Base-by-base conservation (phyloP, 2,797 vertebrate genomes). In the Anas flavirostris region DNA sequence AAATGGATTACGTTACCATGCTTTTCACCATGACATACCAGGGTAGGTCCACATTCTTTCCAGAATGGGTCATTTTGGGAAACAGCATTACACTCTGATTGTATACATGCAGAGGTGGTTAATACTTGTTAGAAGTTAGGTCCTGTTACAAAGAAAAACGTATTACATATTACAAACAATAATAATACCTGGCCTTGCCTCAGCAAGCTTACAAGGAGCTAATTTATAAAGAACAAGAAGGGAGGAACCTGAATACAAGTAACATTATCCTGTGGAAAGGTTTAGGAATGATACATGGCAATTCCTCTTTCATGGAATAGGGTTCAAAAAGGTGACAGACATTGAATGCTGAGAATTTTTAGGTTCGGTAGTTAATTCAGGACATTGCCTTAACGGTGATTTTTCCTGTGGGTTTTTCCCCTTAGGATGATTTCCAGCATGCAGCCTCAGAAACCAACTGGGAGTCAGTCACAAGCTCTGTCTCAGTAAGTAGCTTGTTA, bases 371-470 rank as follows among this genome's bases (percentile, higher is more conserved):
- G 16, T 93, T 86, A 88, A 86, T 77, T 87, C 79, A 87, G 67
- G 21, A 46, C 64, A 75, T 80, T 89, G 37, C 8, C 59, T 50
- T 95, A 78, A 92, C 12, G 21, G 19, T 95, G 53, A 87, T 78
- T 79, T 95, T 96, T 94, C 60, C 64, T 83, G 10, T 90, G 87
- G 35, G 46, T 94, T 89, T 96, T 92, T 95, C 83, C 68, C 87
- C 92, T 96, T 97, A 99, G 99, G 97, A 98, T 90, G 98, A 98
- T 95, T 97, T 98, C 90, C 98, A 98, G 86, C 97, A 98, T n/a
- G 97, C 97, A 94, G 97, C 98, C 88, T 98, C 98, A 79, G 98
- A 98, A 93, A 98, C 97, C 95, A 99, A 99, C 96, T 99, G 98
- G 99, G 99, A 99, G 94, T 98, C 98, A 28, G 98, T 99, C 97